Evolutionary conservation across 2,113 vertebrate genomes (phyloP), one percentile per base, ranked within the genome.

Genomic region (Silurus meridionalis): DNA sequence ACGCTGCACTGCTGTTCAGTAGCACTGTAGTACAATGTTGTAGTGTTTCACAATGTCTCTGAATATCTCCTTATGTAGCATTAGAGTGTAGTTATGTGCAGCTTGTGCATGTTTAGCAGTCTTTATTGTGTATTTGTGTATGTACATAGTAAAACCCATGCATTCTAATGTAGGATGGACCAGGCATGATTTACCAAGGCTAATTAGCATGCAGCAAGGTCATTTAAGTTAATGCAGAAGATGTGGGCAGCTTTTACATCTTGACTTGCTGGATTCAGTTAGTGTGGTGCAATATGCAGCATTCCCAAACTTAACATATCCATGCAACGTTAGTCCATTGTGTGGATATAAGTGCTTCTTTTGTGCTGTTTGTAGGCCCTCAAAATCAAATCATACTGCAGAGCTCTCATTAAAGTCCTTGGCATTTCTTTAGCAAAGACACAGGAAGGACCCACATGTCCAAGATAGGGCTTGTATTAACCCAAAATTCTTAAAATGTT

Each of bases 101-200:
- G 50, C 90, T 84, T 88, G 88, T 87, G 21, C 88, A 88, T 89
- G 88, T 89, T 82, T 86, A 86, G 74, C 85, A 52, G 17, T 8
- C 46, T 64, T 83, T 87, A 48, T 19, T 75, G 8, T 78, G 58
- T 55, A 50, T 6, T 21, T 14, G 74, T 52, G 25, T 61, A n/a
- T 83, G 9, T 25, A 3, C 57, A 28, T 67, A 78, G 71, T 67
- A 78, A 83, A 48, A 77, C 71, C 23, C 21, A 6, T 78, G 80
- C 71, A 63, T 77, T 46, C 19, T 74, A 60, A 81, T 55, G 57
- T 72, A 74, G 55, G 67, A 74, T 46, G 50, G 67, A 71, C 21
- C 69, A 83, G 21, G 28, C 86, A 57, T 86, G 80, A 77, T 77
- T 63, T 82, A 37, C 28, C 48, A 53, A 67, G 60, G 60, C 58